Percentiles rank a stretch among this genome's conserved stretches.
Evolutionary conservation across 2,888 invertebrate species (phyloP).

Genomic region (Hymenopus coronatus): DNA sequence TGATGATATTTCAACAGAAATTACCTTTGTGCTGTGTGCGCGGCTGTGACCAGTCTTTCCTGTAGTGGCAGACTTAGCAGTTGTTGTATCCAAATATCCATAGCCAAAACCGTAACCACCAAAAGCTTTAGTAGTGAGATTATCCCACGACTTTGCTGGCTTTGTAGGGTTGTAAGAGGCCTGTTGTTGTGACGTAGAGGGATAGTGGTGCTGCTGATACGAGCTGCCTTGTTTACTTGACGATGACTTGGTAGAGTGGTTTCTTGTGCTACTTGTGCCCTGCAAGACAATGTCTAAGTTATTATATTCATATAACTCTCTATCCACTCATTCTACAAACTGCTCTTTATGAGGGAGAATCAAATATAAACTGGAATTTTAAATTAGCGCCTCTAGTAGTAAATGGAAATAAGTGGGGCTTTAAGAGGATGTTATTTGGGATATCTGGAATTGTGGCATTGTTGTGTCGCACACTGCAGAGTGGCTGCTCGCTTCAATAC

Average conservation of each 20-base stretch:
- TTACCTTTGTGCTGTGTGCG: constrained; percentile 44
- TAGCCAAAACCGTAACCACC: constrained; percentile 86
- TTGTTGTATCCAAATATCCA: constrained; percentile 71
- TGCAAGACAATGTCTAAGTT: neutral
- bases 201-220: constrained; percentile 43
- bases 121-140: constrained; percentile 79
- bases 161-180: constrained; percentile 54
- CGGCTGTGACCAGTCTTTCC: constrained; percentile 39
- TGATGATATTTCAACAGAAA: neutral
- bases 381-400: no score
- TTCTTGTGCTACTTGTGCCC: constrained; percentile 12
- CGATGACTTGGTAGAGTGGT: constrained; percentile 22
- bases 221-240: constrained; percentile 18
- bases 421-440: no score
- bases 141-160: constrained; percentile 83
- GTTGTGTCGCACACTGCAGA: no score
- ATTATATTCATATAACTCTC: no score
- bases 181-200: constrained; percentile 40
- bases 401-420: no score
- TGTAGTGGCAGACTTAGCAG: constrained; percentile 40
- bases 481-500: no score
- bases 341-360: no score
- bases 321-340: no score
- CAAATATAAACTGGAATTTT: no score
- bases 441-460: no score